Evolutionary conservation across 1,140 invertebrate species (phyloP), one percentile per base, ranked within the genome.

Genomic region (Drosophila grimshawi): DNA sequence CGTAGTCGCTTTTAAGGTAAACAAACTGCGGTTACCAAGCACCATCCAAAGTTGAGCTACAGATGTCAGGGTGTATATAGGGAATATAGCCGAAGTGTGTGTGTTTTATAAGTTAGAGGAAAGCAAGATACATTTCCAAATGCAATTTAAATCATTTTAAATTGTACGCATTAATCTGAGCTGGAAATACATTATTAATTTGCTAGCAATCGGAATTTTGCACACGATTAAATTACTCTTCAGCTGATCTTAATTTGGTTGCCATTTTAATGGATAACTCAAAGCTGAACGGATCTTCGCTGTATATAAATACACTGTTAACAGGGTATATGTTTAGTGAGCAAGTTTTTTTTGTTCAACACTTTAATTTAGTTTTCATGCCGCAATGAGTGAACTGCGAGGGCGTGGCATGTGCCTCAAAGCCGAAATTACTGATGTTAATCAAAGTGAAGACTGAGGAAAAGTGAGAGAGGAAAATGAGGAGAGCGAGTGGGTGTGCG

Each of bases 341-440:
- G 19, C 39, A 11, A 3, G 4, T 19, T 49, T 7, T 49, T 37
- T 56, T 76, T 64, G 69, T 60, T 37, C 46, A 32, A 59, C 61
- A 74, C 74, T 75, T 70, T 88, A 86, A 77, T 74, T 73, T 80
- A 5, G 30, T 56, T 77, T 75, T 60, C 52, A 72, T 67, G 76
- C 67, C 83, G 82, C 82, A 86, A 76, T 81, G 53, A 59, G 32
- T 51, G 68, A 73, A 73, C 61, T 74, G 74, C 30, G 29, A 63
- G 66, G 83, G 80, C 76, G 80, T 83, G 63, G 49, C 65, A 7
- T 30, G 43, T 41, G 65, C 33, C 67, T 68, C 66, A 56, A 66
- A 62, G 53, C 65, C 63, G 27, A 88, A 86, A 86, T 88, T 88
- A 88, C 83, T 80, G 85, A 88, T 88, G 76, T 79, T 78, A 89